phyloP scores from a whole-genome alignment of 2,113 vertebrate species.

The Saccopteryx bilineata region DNA sequence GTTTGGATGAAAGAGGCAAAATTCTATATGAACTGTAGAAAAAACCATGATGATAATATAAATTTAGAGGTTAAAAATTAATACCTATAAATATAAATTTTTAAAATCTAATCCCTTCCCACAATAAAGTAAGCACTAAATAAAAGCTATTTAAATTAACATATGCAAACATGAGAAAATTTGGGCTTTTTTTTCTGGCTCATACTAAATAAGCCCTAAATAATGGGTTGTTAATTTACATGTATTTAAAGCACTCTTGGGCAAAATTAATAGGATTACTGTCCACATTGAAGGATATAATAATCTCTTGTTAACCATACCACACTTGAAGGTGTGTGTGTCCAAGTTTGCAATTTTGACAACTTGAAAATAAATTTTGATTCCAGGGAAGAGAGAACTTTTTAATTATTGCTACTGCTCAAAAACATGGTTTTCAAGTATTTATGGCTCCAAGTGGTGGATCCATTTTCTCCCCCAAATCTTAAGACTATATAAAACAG shows the following conservation, averaged over 20 bases:
- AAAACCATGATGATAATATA: constrained; percentile 14
- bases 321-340: background rate
- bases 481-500: background rate
- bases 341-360: background rate
- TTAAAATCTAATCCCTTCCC: background rate
- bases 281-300: background rate
- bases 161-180: constrained; percentile 29
- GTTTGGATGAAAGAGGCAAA: background rate
- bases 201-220: constrained; percentile 52
- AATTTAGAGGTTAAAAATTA: constrained; percentile 32
- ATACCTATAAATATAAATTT: background rate
- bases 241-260: background rate
- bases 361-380: constrained; percentile 42
- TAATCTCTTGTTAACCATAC: background rate
- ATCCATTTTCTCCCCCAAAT: background rate
- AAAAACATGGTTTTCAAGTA: background rate
- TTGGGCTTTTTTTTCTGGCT: background rate
- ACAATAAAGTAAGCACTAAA: constrained; percentile 10
- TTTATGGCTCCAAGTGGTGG: background rate
- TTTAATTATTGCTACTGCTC: background rate
- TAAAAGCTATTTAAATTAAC: constrained; percentile 29
- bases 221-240: constrained; percentile 27
- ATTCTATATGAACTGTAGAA: background rate
- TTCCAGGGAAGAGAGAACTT: constrained; percentile 6
- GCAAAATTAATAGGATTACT: background rate